Evolutionary conservation across 2,797 vertebrate species (phyloP).

Genomic region (Fistularia tabacaria): DNA sequence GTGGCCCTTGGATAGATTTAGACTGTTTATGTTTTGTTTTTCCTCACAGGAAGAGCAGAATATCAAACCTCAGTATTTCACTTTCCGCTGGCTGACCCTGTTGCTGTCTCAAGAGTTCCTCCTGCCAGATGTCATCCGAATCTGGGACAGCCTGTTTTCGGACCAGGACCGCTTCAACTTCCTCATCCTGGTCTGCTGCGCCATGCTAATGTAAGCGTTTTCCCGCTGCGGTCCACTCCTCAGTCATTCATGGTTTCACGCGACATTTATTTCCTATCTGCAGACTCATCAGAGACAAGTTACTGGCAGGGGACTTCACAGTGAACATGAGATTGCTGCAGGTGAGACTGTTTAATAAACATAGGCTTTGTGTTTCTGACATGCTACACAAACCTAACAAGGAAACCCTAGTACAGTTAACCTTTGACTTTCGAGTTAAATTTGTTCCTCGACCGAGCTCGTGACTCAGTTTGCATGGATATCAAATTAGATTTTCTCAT

Average conservation of each 20-base stretch:
- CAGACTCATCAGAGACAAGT: slow-evolving; percentile 89
- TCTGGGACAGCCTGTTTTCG: slow-evolving; percentile 96
- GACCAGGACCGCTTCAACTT: slow-evolving; percentile 92
- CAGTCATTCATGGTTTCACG: neutral
- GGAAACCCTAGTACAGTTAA: too few species aligned
- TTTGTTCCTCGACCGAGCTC: too few species aligned
- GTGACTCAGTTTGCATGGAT: too few species aligned
- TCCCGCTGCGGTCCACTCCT: too few species aligned
- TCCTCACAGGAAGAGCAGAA: slow-evolving; percentile 91
- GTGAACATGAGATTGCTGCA: slow-evolving; percentile 95
- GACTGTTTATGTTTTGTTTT: neutral
- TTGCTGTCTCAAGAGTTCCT: slow-evolving; percentile 97
- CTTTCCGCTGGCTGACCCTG: slow-evolving; percentile 96
- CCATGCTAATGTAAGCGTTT: slow-evolving; percentile 85
- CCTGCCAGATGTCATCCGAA: slow-evolving; percentile 94
- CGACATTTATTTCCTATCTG: neutral
- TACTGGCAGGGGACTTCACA: slow-evolving; percentile 94
- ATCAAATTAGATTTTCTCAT: too few species aligned
- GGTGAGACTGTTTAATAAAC: slow-evolving; percentile 65
- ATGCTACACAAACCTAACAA: too few species aligned
- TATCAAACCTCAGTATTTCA: slow-evolving; percentile 98
- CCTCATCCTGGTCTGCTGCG: slow-evolving; percentile 93
- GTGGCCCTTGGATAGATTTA: neutral
- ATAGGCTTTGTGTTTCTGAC: neutral
- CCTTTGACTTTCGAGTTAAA: too few species aligned